Base-by-base conservation (phyloP, 2,888 invertebrate species). In the Pterostichus madidus region DNA sequence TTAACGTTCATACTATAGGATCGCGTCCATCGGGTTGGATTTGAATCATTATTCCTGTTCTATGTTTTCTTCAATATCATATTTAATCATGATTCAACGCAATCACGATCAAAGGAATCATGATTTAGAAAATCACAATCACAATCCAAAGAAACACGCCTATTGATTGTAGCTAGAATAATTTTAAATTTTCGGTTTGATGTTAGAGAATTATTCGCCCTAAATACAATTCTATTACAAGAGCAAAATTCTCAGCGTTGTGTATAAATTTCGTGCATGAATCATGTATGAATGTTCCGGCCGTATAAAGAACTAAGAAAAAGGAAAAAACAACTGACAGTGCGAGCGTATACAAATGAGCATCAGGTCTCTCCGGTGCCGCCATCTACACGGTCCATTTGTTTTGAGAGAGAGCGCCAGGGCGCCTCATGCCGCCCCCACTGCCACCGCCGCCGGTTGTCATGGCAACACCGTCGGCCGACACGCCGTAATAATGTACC, bases 371-470 rank as follows among this genome's bases (percentile, higher is more conserved):
- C 81, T 83, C 85, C 83, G 84, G 85, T 85, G 84, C 83, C 84
- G 61, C 71, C 84, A 81, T 84, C 84, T 84, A 84, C 83, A 85
- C 82, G 85, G 84, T 85, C 85, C 85, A 85, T 85, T 85, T 85
- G 84, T 84, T 85, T 71, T 84, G 84, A 81, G 80, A 84, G 84
- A 79, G 79, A 75, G 53, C 68, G 83, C 77, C 64, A 52, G 71
- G 53, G 17, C 61, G 64, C 32, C 64, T 15, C 49, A 15, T 49
- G 64, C 32, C 64, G 44, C 49, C 79, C 64, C 44, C 79, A 49
- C 44, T 49, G 17, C 68, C 2, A 8, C 39, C 15, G 56, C 32
- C 35, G 73, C 80, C 80, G 81, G 84, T 84, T 52, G 71, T 61
- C 56, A 84, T 84, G 79, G 78, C 71, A 82, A 84, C 81, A 17